Evolutionary conservation across 2,888 invertebrate genomes (phyloP), one percentile per base, ranked within the genome.

Genomic region (Fabriciana adippe): DNA sequence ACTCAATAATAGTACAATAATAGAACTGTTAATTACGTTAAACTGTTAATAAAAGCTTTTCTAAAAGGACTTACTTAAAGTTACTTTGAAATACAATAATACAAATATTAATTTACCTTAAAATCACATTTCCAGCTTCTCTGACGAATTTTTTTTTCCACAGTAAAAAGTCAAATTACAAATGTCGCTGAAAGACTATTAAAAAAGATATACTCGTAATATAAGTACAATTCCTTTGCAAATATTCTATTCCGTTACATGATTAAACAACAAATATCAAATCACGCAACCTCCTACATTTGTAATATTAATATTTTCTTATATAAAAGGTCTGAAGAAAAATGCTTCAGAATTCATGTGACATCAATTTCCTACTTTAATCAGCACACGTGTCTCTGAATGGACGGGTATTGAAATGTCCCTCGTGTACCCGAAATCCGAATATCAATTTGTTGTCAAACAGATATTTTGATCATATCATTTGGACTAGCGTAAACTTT

Each of bases 321-420:
- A 59, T 48, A n/a, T 59, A 48, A 57, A 57, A 59, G 26, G n/a
- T 26, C 47, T 59, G 21, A 8, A 21, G 48, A 47, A 48, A 48
- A 59, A 59, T 59, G 26, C 26, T 48, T 59, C 13, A 47, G 59
- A 6, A 59, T 59, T 59, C 11, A 59, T 59, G 31, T 59, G 47
- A 59, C 59, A 48, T 48, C 59, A 21, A 59, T 59, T 59, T 59
- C 59, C 59, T 31, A 59, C 26, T 59, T 48, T 59, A 59, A 4
- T 31, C 26, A 48, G 59, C 47, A 59, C 59, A 35, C 55, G 41
- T 55, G 48, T 26, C 26, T 59, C 47, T 59, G 48, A 48, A 59
- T 48, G 26, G 59, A 8, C 6, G 35, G 26, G 6, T 47, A 59
- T 59, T 59, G 26, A 48, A 26, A 59, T 59, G 16, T 48, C 26